These are phyloP conservation scores for Drosophila melanocephala DNA, from an alignment of 2,888 invertebrate species.

Conservation along the genomic window DNA sequence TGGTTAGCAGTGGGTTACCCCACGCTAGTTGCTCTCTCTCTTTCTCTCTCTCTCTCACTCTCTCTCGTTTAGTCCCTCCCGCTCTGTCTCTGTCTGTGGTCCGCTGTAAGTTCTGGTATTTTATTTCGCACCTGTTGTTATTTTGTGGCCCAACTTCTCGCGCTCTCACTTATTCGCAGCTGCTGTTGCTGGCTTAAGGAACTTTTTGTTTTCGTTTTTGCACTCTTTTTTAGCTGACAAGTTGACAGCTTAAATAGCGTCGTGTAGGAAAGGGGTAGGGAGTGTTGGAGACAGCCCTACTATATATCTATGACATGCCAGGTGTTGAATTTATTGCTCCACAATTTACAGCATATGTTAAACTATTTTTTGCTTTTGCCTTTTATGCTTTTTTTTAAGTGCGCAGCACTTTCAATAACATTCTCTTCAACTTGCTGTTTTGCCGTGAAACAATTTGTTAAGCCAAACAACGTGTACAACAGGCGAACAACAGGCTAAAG, in stretches of 20 bases:
- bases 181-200: slow-evolving; percentile 25
- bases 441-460: slow-evolving; percentile 27
- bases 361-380: background rate
- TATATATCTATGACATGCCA: slow-evolving; percentile 33
- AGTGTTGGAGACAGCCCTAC: slow-evolving; percentile 4
- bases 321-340: slow-evolving; percentile 18
- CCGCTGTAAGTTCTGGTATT: slow-evolving; percentile 29
- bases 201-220: background rate
- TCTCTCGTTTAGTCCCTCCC: background rate
- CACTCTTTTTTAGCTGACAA: slow-evolving; percentile 30
- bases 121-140: slow-evolving; percentile 70
- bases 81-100: slow-evolving; percentile 22
- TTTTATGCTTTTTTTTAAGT: too few species aligned
- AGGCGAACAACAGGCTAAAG: slow-evolving; percentile 20
- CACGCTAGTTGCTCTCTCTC: slow-evolving; percentile 27
- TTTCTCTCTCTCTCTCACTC: background rate
- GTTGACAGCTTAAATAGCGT: slow-evolving; percentile 64
- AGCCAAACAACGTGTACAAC: slow-evolving; percentile 15
- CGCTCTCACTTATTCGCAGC: slow-evolving; percentile 34
- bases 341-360: slow-evolving; percentile 7
- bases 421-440: slow-evolving; percentile 5
- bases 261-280: slow-evolving; percentile 8
- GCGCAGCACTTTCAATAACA: slow-evolving; percentile 6
- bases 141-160: slow-evolving; percentile 23
- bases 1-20: slow-evolving; percentile 44